Evolutionary conservation across 2,113 vertebrate species (phyloP).

Genomic region (Paramormyrops kingsleyae): DNA sequence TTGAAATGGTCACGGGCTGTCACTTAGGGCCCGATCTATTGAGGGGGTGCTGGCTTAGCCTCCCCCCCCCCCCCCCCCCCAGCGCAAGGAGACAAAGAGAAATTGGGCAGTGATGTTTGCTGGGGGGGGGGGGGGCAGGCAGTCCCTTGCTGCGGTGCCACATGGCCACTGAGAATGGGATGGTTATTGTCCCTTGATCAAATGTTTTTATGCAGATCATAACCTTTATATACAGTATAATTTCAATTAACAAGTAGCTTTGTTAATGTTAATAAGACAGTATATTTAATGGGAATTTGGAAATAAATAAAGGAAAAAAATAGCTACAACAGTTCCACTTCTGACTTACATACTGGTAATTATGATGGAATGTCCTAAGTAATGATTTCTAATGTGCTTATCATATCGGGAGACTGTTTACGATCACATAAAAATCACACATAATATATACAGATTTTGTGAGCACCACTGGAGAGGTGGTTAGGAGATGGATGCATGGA

Average conservation of each 20-base stretch:
- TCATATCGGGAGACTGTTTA: not conserved
- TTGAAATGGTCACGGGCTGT: not conserved
- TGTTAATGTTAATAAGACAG: not conserved
- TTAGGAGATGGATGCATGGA: not conserved
- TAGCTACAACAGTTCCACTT: not conserved
- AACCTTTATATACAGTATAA: not conserved
- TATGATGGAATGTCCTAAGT: not conserved
- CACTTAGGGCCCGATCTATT: not conserved
- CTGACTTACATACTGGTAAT: not conserved
- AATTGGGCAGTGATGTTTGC: not conserved
- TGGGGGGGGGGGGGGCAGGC: not conserved
- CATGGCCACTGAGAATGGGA: not conserved
- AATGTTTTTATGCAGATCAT: not conserved
- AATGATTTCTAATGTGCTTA: not conserved
- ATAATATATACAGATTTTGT: not conserved
- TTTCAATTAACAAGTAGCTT: not conserved
- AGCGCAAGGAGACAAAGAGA: not conserved
- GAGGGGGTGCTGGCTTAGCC: not conserved
- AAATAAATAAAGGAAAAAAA: not conserved
- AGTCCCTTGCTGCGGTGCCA: not conserved
- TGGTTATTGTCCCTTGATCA: not conserved
- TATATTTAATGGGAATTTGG: not conserved
- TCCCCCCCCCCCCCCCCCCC: not conserved
- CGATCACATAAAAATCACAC: not conserved
- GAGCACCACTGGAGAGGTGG: not conserved